These are phyloP conservation scores for Andrena camellia DNA, from an alignment of 2,888 invertebrate genomes.

Conservation along the genomic window DNA sequence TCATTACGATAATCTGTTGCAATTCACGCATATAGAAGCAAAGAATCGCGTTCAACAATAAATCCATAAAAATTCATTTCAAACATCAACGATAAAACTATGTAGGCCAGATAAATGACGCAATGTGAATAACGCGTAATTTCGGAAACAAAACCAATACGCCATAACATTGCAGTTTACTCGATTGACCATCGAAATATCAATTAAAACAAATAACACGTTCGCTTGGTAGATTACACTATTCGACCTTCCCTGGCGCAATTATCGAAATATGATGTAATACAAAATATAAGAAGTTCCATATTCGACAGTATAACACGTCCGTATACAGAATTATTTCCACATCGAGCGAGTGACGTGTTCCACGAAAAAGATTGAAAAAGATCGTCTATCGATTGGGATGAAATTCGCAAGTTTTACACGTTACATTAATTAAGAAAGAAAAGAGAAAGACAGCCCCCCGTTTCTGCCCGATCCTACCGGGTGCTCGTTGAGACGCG, in stretches of 20 bases:
- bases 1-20: background rate
- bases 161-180: background rate
- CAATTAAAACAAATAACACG: background rate
- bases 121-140: background rate
- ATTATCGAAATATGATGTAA: conserved; percentile 16
- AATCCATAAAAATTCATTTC: background rate
- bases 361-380: background rate
- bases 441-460: background rate
- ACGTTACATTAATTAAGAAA: background rate
- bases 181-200: background rate
- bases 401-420: background rate
- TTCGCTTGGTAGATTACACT: background rate
- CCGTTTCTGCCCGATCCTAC: background rate
- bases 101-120: background rate
- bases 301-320: background rate
- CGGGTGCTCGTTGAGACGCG: background rate
- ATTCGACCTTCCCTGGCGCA: background rate
- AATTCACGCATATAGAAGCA: background rate
- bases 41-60: background rate
- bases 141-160: background rate
- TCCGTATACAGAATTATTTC: background rate
- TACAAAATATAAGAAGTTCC: background rate
- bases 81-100: background rate
- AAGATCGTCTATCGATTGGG: background rate
- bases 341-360: background rate